A percentile compares a stretch with the other conserved stretches of the same genome.
Conservation (phyloP, 2,888 invertebrate genomes). For the Zaprionus bogoriensis region DNA sequence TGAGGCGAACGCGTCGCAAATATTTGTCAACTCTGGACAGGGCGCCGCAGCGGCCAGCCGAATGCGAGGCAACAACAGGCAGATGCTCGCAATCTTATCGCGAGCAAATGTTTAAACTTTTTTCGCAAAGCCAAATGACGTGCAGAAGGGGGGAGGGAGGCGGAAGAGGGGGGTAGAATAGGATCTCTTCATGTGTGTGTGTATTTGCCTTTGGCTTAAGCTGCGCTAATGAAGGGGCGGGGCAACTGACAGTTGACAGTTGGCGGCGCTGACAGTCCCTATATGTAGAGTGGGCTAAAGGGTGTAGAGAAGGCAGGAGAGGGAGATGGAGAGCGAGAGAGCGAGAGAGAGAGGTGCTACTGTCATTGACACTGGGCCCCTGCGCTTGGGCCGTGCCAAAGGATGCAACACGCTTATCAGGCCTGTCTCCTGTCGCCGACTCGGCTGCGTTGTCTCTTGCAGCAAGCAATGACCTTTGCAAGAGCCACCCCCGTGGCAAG, state of each 20-base stretch:
- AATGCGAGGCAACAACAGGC: background rate
- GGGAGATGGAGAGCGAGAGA: background rate
- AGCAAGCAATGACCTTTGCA: slow-evolving; percentile 59
- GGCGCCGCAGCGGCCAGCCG: slow-evolving; percentile 20
- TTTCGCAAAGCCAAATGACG: slow-evolving; percentile 13
- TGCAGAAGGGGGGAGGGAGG: background rate
- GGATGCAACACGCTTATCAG: slow-evolving; percentile 52
- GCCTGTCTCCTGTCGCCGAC: background rate
- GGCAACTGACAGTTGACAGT: slow-evolving; percentile 33
- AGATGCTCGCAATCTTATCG: slow-evolving; percentile 45
- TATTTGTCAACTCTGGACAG: slow-evolving; percentile 30
- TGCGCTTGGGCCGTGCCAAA: slow-evolving; percentile 45
- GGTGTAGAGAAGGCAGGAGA: background rate
- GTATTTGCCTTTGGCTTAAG: slow-evolving; percentile 36
- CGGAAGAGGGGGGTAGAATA: background rate
- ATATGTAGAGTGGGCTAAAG: too few relatives aligned
- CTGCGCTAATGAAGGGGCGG: slow-evolving; percentile 52
- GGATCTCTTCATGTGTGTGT: background rate
- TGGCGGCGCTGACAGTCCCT: slow-evolving; percentile 11
- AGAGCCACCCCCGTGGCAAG: slow-evolving; percentile 25
- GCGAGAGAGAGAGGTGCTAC: background rate
- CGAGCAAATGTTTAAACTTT: slow-evolving; percentile 46
- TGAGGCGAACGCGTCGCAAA: slow-evolving; percentile 24
- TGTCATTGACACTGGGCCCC: slow-evolving; percentile 61
- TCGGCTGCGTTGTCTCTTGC: slow-evolving; percentile 9